Evolutionary conservation across 2,888 invertebrate genomes (phyloP).

Genomic region (Tinea semifulvella): DNA sequence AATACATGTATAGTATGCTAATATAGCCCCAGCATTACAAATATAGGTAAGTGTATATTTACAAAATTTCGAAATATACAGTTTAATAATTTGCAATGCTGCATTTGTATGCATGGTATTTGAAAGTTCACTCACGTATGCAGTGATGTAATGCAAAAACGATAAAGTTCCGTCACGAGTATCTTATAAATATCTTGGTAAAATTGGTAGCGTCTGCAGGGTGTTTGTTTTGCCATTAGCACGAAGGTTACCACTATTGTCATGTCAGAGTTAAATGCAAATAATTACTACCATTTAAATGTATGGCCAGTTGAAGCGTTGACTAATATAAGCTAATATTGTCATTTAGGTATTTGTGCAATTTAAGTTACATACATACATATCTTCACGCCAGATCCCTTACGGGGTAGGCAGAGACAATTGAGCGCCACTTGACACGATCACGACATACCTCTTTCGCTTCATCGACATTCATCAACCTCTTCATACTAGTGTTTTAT

Average conservation of each 20-base stretch:
- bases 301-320: background rate
- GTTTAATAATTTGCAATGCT: background rate
- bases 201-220: background rate
- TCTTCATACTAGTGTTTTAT: no score
- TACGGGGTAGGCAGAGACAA: no score
- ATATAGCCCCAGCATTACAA: no score
- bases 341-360: no score
- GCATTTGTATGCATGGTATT: background rate
- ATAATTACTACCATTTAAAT: slow-evolving; percentile 20
- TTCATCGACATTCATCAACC: no score
- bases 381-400: no score
- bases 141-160: background rate
- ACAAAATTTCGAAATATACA: no score
- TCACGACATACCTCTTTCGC: no score
- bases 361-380: no score
- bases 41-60: no score
- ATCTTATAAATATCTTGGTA: background rate
- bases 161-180: background rate
- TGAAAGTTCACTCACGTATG: background rate
- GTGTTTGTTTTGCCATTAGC: slow-evolving; percentile 30
- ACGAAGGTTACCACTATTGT: slow-evolving; percentile 23
- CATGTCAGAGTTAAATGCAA: slow-evolving; percentile 22
- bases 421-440: no score
- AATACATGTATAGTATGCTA: no score
- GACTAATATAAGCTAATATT: slow-evolving; percentile 4